These are phyloP conservation scores for Torymus texanus DNA, from an alignment of 2,888 invertebrate species.

Conservation along the genomic window DNA sequence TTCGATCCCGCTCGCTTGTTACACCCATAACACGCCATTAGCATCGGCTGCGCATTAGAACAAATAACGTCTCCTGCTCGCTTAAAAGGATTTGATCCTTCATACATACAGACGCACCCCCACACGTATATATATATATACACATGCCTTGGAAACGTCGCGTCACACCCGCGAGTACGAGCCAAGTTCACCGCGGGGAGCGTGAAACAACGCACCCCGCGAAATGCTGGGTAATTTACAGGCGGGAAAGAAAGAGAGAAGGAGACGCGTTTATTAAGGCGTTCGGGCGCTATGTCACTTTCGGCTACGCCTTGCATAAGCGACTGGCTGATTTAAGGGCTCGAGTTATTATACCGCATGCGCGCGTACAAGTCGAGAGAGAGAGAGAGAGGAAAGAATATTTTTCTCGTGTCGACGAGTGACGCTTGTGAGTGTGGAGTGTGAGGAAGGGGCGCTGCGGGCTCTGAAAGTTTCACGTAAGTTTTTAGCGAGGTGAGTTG, in stretches of 20 bases:
- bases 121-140: background rate
- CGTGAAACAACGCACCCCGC: slow-evolving; percentile 58
- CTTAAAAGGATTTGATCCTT: slow-evolving; percentile 21
- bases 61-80: background rate
- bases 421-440: too few relatives aligned
- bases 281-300: slow-evolving; percentile 68
- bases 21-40: slow-evolving; percentile 13
- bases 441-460: too few relatives aligned
- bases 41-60: slow-evolving; percentile 29
- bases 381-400: too few relatives aligned
- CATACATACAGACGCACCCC: background rate
- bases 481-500: too few relatives aligned
- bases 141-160: slow-evolving; percentile 43
- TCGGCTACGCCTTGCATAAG: slow-evolving; percentile 66
- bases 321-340: slow-evolving; percentile 51
- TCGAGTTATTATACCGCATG: slow-evolving; percentile 39
- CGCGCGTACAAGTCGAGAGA: background rate
- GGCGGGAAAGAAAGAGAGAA: slow-evolving; percentile 45
- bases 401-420: background rate
- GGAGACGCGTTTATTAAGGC: slow-evolving; percentile 67
- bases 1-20: background rate
- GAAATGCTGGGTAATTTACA: slow-evolving; percentile 51
- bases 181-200: slow-evolving; percentile 48
- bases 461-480: too few relatives aligned
- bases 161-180: slow-evolving; percentile 43